These are phyloP conservation scores for Ophiothrix spiculata DNA, from an alignment of 35 echinoderm and acorn worm genomes.

Conservation along the genomic window DNA sequence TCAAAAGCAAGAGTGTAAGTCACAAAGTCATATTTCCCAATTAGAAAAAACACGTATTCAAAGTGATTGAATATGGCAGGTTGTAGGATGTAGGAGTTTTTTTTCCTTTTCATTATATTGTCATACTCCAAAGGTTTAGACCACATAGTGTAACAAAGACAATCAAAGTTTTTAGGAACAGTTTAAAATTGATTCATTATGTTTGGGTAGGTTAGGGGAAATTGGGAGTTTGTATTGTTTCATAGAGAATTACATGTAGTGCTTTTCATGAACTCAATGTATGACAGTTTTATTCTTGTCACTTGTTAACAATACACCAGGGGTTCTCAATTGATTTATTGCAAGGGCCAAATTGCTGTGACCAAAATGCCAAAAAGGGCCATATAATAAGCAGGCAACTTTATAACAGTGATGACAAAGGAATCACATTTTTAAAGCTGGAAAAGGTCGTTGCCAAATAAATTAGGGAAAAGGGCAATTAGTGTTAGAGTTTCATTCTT, in stretches of 20 bases:
- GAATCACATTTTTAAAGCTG: too few species aligned
- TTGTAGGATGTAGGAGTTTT: not conserved
- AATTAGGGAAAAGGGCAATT: too few species aligned
- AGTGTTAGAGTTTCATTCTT: too few species aligned
- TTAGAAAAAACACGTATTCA: not conserved
- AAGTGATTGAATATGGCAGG: not conserved
- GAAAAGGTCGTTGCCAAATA: too few species aligned
- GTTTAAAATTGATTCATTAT: not conserved
- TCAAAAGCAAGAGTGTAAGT: conserved; percentile 74
- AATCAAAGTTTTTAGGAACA: not conserved
- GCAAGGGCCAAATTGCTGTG: too few species aligned
- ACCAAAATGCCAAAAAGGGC: too few species aligned
- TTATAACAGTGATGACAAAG: too few species aligned
- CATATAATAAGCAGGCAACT: too few species aligned
- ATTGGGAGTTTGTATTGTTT: too few species aligned
- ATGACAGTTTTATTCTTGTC: not conserved
- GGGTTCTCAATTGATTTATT: too few species aligned
- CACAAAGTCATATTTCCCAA: not conserved
- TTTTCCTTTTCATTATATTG: not conserved
- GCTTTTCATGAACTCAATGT: not conserved
- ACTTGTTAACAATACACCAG: too few species aligned
- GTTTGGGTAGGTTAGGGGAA: not conserved
- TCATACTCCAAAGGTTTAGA: not conserved
- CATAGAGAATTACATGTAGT: too few species aligned
- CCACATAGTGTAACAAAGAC: not conserved